Evolutionary conservation across 2,113 vertebrate genomes (phyloP).

Genomic region (Dipodomys stephensi): DNA sequence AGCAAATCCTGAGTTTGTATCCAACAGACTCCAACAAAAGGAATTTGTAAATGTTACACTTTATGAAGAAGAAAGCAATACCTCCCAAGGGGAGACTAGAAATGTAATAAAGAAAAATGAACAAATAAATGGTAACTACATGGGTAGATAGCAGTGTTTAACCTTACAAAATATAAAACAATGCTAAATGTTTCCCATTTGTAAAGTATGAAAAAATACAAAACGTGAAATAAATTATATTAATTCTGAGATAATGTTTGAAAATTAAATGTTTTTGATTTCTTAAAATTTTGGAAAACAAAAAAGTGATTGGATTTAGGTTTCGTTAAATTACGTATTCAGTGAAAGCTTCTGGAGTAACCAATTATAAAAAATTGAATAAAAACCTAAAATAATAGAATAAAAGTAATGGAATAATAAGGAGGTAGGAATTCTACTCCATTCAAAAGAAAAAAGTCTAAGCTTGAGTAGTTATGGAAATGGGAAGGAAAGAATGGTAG

Average conservation of each 20-base stretch:
- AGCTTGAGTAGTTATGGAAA: neutral
- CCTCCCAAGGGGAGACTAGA: neutral
- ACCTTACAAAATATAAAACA: constrained; percentile 8
- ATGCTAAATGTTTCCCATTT: neutral
- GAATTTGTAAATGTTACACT: neutral
- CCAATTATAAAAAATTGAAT: constrained; percentile 15
- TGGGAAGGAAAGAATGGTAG: too few relatives aligned
- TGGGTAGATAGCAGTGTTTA: neutral
- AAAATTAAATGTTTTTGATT: constrained; percentile 16
- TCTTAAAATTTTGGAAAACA: neutral
- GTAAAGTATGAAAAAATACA: neutral
- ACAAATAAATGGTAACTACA: neutral
- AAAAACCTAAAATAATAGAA: neutral
- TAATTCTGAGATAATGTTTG: neutral
- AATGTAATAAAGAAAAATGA: constrained; percentile 42
- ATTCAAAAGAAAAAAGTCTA: neutral
- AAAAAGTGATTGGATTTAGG: neutral
- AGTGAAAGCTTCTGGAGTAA: neutral
- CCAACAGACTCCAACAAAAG: constrained; percentile 12
- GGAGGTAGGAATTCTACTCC: neutral
- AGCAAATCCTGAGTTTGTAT: neutral
- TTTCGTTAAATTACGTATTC: neutral
- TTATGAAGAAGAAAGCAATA: constrained; percentile 10
- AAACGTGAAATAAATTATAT: neutral
- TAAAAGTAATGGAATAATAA: neutral